phyloP scores from a whole-genome alignment of 2,797 vertebrate genomes.

The Parauchenoglanis ngamensis region DNA sequence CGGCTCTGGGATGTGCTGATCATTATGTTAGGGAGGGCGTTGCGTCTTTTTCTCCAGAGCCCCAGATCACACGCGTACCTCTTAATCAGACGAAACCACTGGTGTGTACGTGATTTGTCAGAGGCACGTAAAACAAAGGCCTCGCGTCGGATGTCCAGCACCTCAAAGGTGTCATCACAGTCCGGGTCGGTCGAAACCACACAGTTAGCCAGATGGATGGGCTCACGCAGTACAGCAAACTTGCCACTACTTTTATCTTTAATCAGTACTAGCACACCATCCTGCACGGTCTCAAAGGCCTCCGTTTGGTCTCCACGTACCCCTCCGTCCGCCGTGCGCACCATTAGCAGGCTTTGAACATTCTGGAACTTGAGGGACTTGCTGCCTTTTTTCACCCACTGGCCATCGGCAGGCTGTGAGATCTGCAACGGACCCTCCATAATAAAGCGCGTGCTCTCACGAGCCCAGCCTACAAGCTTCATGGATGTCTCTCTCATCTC shows the following conservation, averaged over 20 bases:
- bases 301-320: slow-evolving; percentile 66
- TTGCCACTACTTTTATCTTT: slow-evolving; percentile 92
- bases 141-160: slow-evolving; percentile 88
- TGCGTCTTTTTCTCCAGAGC: slow-evolving; percentile 87
- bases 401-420: slow-evolving; percentile 86
- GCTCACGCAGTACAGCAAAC: slow-evolving; percentile 86
- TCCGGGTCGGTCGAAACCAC: slow-evolving; percentile 87
- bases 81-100: slow-evolving; percentile 89
- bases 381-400: slow-evolving; percentile 91
- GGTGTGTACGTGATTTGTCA: slow-evolving; percentile 85
- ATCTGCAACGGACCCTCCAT: slow-evolving; percentile 90
- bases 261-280: slow-evolving; percentile 86
- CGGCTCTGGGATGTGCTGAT: slow-evolving; percentile 84
- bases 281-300: slow-evolving; percentile 75
- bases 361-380: slow-evolving; percentile 90
- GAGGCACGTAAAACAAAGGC: slow-evolving; percentile 87
- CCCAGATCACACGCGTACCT: slow-evolving; percentile 84
- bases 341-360: slow-evolving; percentile 88
- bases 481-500: slow-evolving; percentile 90
- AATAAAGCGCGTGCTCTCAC: slow-evolving; percentile 86
- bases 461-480: slow-evolving; percentile 86
- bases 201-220: slow-evolving; percentile 86
- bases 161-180: slow-evolving; percentile 88
- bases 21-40: slow-evolving; percentile 93
- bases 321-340: slow-evolving; percentile 69